Conservation (phyloP, 2,113 vertebrate genomes). For the Oriolus oriolus region DNA sequence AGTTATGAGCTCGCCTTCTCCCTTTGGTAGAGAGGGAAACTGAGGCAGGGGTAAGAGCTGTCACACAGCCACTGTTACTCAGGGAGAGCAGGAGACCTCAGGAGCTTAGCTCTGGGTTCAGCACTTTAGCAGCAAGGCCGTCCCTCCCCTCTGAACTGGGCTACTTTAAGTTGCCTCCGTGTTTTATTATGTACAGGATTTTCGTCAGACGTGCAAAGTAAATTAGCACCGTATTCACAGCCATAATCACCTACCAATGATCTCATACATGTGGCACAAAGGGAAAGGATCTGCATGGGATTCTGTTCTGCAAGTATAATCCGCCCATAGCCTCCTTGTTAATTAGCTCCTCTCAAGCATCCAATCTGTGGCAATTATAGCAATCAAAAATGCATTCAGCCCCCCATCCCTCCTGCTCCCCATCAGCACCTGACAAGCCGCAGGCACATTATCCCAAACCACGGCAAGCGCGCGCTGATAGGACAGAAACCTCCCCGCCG, state of each 20-base stretch:
- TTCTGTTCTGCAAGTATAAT: conserved; percentile 72
- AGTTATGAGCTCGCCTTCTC: not conserved
- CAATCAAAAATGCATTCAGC: conserved; percentile 80
- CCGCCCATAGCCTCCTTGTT: conserved; percentile 68
- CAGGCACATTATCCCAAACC: conserved; percentile 55
- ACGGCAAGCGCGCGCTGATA: conserved; percentile 22
- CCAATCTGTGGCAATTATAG: conserved; percentile 78
- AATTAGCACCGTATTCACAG: conserved; percentile 73
- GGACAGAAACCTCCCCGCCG: conserved; percentile 19
- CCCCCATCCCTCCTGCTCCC: conserved; percentile 50
- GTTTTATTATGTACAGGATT: conserved; percentile 63
- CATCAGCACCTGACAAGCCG: conserved; percentile 71
- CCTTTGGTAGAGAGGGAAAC: not conserved
- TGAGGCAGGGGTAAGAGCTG: not conserved
- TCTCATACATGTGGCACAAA: conserved; percentile 72
- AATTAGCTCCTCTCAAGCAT: conserved; percentile 69
- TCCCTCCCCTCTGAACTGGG: conserved; percentile 24
- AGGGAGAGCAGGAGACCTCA: not conserved
- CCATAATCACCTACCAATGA: conserved; percentile 71
- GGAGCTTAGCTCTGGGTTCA: not conserved
- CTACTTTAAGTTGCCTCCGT: conserved; percentile 51
- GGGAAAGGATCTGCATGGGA: conserved; percentile 67
- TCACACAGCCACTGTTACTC: not conserved
- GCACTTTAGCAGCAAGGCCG: not conserved
- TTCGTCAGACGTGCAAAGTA: conserved; percentile 72